Percentiles rank a stretch among this genome's conserved stretches.
Evolutionary conservation across 2,797 vertebrate species (phyloP).

Genomic region (Semaprochilodus insignis): DNA sequence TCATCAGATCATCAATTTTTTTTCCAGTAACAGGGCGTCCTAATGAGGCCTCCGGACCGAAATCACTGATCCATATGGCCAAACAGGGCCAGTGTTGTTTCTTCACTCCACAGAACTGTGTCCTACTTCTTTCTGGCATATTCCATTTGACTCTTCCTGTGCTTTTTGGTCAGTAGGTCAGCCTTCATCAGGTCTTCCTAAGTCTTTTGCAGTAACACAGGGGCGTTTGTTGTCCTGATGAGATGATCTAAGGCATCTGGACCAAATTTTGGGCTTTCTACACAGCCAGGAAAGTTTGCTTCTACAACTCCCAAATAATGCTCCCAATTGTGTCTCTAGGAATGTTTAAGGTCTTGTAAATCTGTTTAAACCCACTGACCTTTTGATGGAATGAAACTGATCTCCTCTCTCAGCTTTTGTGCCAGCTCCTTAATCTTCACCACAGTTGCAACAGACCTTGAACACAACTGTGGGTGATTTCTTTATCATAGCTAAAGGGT

Average conservation of each 20-base stretch:
- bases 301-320: not conserved
- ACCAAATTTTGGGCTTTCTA: constrained; percentile 4
- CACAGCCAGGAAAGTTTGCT: not conserved
- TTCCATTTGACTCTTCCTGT: too few species aligned
- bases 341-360: constrained; percentile 1
- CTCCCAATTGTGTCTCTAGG: not conserved
- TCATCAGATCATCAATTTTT: too few species aligned
- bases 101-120: too few species aligned
- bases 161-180: too few species aligned
- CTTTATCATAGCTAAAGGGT: not conserved
- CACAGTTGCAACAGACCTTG: not conserved
- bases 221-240: not conserved
- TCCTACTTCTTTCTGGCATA: too few species aligned
- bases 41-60: too few species aligned
- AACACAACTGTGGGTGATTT: not conserved
- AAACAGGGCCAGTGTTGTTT: too few species aligned
- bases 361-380: not conserved
- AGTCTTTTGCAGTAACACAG: too few species aligned
- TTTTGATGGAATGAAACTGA: not conserved
- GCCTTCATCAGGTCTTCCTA: too few species aligned
- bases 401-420: not conserved
- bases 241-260: not conserved
- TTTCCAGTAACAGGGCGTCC: too few species aligned
- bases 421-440: constrained; percentile 1
- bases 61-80: too few species aligned